Conservation (phyloP, 2,888 invertebrate species). For the Asteroscopus sphinx region DNA sequence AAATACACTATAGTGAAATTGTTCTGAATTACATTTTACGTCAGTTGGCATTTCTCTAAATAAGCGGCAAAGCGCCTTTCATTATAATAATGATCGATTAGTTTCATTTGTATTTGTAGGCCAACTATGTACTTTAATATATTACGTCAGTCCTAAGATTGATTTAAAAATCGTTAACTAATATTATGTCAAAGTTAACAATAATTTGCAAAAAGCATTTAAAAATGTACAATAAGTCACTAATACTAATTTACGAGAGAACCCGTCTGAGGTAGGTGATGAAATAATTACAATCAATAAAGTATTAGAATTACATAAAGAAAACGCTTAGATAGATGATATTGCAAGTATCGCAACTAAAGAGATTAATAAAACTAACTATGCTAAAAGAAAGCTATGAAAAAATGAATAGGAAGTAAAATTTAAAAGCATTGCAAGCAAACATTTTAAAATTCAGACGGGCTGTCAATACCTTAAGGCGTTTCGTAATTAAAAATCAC, state of each 20-base stretch:
- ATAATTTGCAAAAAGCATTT: not conserved
- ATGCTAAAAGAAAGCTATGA: too few species aligned
- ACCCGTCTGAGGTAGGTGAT: conserved; percentile 4
- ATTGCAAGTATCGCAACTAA: not conserved
- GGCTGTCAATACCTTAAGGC: conserved; percentile 11
- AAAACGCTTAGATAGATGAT: not conserved
- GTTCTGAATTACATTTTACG: not conserved
- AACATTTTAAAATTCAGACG: not conserved
- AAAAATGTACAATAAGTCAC: not conserved
- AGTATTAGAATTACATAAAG: not conserved
- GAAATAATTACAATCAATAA: not conserved
- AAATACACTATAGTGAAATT: not conserved
- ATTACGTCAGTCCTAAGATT: not conserved
- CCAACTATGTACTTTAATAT: not conserved
- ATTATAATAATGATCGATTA: too few species aligned
- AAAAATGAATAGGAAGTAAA: not conserved
- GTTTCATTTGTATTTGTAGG: too few species aligned
- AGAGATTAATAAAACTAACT: not conserved
- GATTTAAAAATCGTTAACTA: not conserved
- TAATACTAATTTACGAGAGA: conserved; percentile 17
- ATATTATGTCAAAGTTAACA: not conserved
- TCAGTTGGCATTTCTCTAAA: not conserved
- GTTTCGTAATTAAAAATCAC: conserved; percentile 49
- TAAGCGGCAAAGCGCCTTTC: not conserved
- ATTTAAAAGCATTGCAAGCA: not conserved